Evolutionary conservation across 1,140 invertebrate species (phyloP).

Genomic region (Aricia agestis): DNA sequence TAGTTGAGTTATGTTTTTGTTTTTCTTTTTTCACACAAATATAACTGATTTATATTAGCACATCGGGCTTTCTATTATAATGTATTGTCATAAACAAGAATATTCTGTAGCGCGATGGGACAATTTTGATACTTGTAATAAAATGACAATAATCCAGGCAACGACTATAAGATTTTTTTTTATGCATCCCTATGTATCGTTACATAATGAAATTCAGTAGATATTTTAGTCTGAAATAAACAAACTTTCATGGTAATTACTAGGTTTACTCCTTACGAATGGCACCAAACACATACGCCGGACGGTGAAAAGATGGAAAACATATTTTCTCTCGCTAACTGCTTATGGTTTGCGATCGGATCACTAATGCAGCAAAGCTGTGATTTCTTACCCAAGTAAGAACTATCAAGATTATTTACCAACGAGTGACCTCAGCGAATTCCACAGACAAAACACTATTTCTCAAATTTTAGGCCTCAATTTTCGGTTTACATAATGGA

Average conservation of each 20-base stretch:
- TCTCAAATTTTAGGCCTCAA: neutral
- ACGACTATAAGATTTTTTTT: neutral
- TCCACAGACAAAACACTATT: slow-evolving; percentile 37
- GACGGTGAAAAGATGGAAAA: slow-evolving; percentile 91
- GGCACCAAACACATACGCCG: slow-evolving; percentile 91
- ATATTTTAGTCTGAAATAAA: neutral
- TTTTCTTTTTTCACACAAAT: neutral
- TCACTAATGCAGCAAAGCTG: slow-evolving; percentile 95
- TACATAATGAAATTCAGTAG: neutral
- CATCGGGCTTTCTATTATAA: neutral
- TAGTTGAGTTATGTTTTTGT: neutral
- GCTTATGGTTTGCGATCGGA: slow-evolving; percentile 96
- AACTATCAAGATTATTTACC: slow-evolving; percentile 36
- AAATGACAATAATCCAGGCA: neutral
- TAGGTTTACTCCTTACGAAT: slow-evolving; percentile 95
- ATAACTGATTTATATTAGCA: neutral
- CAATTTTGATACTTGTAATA: neutral
- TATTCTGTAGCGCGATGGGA: neutral
- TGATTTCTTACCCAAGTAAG: slow-evolving; percentile 94
- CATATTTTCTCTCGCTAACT: slow-evolving; percentile 94
- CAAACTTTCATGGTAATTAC: slow-evolving; percentile 32
- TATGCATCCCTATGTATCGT: neutral
- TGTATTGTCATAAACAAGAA: neutral
- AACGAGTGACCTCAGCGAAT: slow-evolving; percentile 67
- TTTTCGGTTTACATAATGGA: neutral